Conservation (phyloP, 2,113 vertebrate genomes). For the Bos javanicus region DNA sequence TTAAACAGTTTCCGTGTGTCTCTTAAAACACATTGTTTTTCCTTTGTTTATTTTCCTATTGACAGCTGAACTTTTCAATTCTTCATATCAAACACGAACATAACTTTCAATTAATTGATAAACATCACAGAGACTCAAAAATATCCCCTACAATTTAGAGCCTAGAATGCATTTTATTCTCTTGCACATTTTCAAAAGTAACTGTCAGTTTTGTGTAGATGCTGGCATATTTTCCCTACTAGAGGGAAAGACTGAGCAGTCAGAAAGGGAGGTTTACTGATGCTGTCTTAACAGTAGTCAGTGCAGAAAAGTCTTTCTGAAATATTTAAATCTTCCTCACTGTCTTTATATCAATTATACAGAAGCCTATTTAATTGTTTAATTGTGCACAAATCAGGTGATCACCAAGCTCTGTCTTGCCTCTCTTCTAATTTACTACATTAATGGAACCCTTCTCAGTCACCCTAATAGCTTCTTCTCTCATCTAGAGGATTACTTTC, state of each 20-base stretch:
- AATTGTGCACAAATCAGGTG: background rate
- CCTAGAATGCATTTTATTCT: background rate
- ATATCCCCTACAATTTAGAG: background rate
- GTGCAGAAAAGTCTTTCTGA: background rate
- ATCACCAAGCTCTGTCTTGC: background rate
- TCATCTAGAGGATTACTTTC: background rate
- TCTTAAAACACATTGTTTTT: background rate
- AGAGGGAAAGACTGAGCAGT: background rate
- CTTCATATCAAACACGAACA: slow-evolving; percentile 34
- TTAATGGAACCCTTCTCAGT: background rate
- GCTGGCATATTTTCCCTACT: background rate
- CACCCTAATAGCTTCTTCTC: background rate
- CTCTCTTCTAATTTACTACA: background rate
- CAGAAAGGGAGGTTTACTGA: background rate
- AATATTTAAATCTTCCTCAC: background rate
- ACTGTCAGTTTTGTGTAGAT: background rate
- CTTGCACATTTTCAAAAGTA: background rate
- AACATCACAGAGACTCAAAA: slow-evolving; percentile 28
- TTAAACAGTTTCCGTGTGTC: background rate
- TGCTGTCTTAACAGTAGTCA: background rate
- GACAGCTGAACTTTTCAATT: slow-evolving; percentile 16
- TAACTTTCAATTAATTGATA: slow-evolving; percentile 39
- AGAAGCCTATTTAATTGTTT: background rate
- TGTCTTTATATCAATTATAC: background rate
- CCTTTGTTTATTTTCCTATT: background rate